Base-by-base conservation (phyloP, 2,113 vertebrate genomes). In the Alligator sinensis region DNA sequence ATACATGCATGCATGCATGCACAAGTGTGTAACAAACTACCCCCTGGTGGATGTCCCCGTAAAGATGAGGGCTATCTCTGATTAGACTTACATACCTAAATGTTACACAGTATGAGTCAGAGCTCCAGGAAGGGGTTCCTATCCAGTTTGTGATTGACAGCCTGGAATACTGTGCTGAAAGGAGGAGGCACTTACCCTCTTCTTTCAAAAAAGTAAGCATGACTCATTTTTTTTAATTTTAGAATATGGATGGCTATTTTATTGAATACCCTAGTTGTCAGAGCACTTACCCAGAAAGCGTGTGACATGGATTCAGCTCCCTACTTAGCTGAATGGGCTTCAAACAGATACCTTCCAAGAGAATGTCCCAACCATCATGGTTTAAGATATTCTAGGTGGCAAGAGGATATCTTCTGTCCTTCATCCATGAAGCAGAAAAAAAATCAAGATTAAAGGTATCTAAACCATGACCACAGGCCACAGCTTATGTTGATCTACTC, bases 261-360 rank as follows among this genome's bases (percentile, higher is more conserved):
- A 72, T 75, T 21, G 88, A 90, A 78, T 54, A 12, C n/a, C 78
- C 93, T 93, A 62, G 24, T 62, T n/a, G 79, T 90, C 85, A 86
- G 6, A 91, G 76, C 58, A 87, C 11, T 80, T 70, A 30, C n/a
- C 86, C 13, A 27, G 2, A 61, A 24, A 86, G 6, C 1, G 64
- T 57, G 91, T 68, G 24, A 79, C 80, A 0, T 63, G 19, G 15
- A 85, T 94, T 91, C 96, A 82, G 89, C 91, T 17, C 4, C 9
- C 22, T 81, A 47, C 38, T 95, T 30, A 93, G 87, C 90, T 9
- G 82, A 75, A 90, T 90, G 79, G 93, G 16, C 77, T 87, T 77
- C 77, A 95, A 95, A 95, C 16, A 11, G 75, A 3, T 0, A 0
- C 79, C 84, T 85, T n/a, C 70, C 89, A 84, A 95, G 59, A 92